Evolutionary conservation across 2,113 vertebrate genomes (phyloP).

Genomic region (Centropus bengalensis): DNA sequence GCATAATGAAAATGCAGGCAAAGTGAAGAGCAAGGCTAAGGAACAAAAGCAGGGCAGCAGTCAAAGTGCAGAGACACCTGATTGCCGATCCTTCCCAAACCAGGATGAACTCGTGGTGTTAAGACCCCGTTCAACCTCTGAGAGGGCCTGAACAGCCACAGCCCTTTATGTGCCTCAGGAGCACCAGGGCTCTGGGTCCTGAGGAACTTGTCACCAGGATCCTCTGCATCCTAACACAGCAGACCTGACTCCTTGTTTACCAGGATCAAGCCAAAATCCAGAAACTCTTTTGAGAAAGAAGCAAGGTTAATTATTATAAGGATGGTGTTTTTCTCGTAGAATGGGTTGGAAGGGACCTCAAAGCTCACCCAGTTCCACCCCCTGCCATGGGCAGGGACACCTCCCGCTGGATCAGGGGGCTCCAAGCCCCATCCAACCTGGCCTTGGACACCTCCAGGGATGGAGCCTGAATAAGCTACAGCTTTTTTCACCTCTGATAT

Average conservation of each 20-base stretch:
- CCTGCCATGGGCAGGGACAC: too few relatives aligned
- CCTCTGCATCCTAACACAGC: neutral
- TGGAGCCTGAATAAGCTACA: too few relatives aligned
- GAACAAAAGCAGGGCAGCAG: neutral
- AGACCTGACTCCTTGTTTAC: rapidly evolving
- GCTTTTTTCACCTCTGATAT: neutral
- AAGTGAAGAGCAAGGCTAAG: neutral
- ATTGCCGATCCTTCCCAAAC: neutral
- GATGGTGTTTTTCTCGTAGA: neutral
- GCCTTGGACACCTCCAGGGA: too few relatives aligned
- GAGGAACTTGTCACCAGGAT: neutral
- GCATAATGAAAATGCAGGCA: neutral
- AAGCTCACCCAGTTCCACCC: too few relatives aligned
- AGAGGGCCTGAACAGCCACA: neutral
- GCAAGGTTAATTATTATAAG: neutral
- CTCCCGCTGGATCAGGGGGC: too few relatives aligned
- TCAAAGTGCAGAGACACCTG: neutral
- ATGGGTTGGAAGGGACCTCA: too few relatives aligned
- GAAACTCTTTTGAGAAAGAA: neutral
- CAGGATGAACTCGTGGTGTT: neutral
- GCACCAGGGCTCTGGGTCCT: rapidly evolving
- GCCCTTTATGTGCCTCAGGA: neutral
- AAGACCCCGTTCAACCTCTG: neutral
- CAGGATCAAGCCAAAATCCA: rapidly evolving
- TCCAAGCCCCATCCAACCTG: too few relatives aligned